These are phyloP conservation scores for Deroptyus accipitrinus DNA, from an alignment of 2,113 vertebrate species.

Conservation along the genomic window DNA sequence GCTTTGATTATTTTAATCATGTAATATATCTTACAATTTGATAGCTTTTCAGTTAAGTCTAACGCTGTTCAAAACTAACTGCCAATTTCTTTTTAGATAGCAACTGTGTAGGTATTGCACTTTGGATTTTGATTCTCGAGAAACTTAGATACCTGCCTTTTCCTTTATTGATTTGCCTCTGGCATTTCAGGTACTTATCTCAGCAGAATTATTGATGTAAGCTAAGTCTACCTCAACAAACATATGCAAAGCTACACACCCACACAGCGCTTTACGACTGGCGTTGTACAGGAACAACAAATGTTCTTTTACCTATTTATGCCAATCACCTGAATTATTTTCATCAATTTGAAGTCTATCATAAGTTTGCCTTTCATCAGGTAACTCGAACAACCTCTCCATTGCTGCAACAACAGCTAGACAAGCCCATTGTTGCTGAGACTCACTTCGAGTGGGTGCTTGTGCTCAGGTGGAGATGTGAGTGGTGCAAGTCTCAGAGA, in stretches of 20 bases:
- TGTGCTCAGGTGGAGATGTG: background rate
- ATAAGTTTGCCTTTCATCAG: background rate
- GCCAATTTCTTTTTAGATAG: background rate
- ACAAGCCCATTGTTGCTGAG: background rate
- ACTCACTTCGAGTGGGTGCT: background rate
- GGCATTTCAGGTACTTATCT: background rate
- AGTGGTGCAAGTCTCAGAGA: background rate
- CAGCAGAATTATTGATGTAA: constrained; percentile 14
- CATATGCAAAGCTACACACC: background rate
- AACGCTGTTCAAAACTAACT: background rate
- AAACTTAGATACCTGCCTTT: background rate
- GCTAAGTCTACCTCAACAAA: background rate
- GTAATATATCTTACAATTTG: background rate
- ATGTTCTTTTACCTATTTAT: background rate
- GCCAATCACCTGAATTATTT: background rate
- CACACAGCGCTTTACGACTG: background rate
- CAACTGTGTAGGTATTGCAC: background rate
- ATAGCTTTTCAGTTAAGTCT: background rate
- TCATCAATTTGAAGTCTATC: background rate
- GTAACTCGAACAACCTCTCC: background rate
- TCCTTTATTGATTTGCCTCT: background rate
- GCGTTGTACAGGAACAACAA: background rate
- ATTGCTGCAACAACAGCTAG: background rate
- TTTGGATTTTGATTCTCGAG: fast-evolving
- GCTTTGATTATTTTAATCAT: background rate